Base-by-base conservation (phyloP, 2,888 invertebrate genomes). In the Matsumyia berberina region DNA sequence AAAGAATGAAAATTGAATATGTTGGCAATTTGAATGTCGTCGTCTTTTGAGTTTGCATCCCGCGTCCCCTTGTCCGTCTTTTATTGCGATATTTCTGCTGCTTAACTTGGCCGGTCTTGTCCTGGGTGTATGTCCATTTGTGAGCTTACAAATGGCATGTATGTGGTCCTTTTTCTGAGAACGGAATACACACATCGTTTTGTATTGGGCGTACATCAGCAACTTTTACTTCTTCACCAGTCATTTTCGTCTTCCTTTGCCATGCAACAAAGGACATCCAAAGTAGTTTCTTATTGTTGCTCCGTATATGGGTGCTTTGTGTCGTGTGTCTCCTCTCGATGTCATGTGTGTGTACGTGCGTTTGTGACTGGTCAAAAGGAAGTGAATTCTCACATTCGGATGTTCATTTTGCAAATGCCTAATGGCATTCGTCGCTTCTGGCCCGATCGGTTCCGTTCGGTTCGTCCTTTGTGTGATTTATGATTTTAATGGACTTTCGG, bases 401-500 rank as follows among this genome's bases (percentile, higher is more conserved):
- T 78, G 78, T 70, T 78, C 70, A 70, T 78, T 78, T 57, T 69
- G 42, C 66, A 73, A 73, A 79, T 73, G 79, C 73, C 79, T 79
- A 79, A 79, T 79, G 79, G 72, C 79, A 66, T 44, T 70, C 44
- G 62, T 78, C 70, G 70, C 60, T 70, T 72, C 67, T 70, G 51
- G 53, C 51, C 70, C 62, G 55, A 55, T 70, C 39, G 69, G 19
- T 9, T 70, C 39, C 60, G 19, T 9, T 35, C 49, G 53, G 60
- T 53, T 64, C 60, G 72, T 62, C 62, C 62, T 73, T 69, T 64
- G 39, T 72, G 79, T 79, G 79, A 79, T 79, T 79, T 79, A 79
- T 79, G 79, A 79, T 79, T 79, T 79, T 79, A 79, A 79, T 79
- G 79, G 79, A 79, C 79, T 79, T 73, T 73, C 24, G 24, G 24